These are phyloP conservation scores for Eupithecia tripunctaria DNA, from an alignment of 2,888 invertebrate species.

Conservation along the genomic window DNA sequence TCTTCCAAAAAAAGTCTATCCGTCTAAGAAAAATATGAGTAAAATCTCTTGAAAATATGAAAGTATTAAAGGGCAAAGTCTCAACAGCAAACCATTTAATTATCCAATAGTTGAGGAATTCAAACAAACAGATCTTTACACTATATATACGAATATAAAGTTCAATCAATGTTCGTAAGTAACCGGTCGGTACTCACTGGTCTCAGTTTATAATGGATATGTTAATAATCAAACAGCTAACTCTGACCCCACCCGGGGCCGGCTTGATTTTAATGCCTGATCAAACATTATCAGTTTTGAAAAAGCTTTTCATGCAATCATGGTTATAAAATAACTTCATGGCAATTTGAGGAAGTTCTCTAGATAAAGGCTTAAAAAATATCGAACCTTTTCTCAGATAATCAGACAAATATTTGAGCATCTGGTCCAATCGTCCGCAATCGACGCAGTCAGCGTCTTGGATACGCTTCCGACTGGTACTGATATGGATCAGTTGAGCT, in stretches of 20 bases:
- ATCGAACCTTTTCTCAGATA: too few relatives aligned
- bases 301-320: too few relatives aligned
- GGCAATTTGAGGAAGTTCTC: too few relatives aligned
- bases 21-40: background rate
- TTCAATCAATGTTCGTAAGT: background rate
- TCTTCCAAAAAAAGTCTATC: too few relatives aligned
- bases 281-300: background rate
- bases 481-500: too few relatives aligned
- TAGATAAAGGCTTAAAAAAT: too few relatives aligned
- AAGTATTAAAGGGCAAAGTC: background rate
- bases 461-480: too few relatives aligned
- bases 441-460: too few relatives aligned
- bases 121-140: background rate
- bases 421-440: too few relatives aligned
- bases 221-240: constrained; percentile 47
- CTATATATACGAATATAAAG: background rate
- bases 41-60: background rate
- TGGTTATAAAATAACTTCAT: too few relatives aligned
- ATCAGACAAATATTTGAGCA: too few relatives aligned
- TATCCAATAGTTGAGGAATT: background rate
- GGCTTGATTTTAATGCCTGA: constrained; percentile 3
- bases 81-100: background rate
- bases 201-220: constrained; percentile 32
- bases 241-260: constrained; percentile 24
- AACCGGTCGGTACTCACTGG: background rate